Base-by-base conservation (phyloP, 2,797 vertebrate genomes). In the Eulemur coronatus region DNA sequence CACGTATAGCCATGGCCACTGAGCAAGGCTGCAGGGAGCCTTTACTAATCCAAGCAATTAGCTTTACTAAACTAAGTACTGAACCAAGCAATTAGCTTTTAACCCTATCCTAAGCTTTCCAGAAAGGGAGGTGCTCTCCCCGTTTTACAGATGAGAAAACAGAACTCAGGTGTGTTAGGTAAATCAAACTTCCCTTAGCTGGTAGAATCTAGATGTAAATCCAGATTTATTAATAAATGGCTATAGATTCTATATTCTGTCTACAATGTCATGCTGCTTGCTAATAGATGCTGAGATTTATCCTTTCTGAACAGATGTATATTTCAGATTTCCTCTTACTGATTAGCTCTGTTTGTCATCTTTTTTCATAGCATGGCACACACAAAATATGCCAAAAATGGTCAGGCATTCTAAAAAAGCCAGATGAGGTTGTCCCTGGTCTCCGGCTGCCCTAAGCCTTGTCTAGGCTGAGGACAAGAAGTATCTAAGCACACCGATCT, bases 221-320 rank as follows among this genome's bases (percentile, higher is more conserved):
- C 9, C 55, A 85, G 24, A 43, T 20, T 33, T 59, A 57, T 57
- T 57, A 57, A 57, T 57, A 35, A 81, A 46, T 38, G 55, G 11
- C 28, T 78, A 15, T 22, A 43, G 4, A 41, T 38, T 30, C 38
- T 82, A 12, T 30, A 18, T 46, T 72, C 5, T 67, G 80, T 72
- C 13, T 15, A 65, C 1, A 4, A 1, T 9, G 17, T 4, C 5
- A 17, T 17, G 28, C 17, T 67, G 22, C 24, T 28, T 76, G 2
- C 52, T 50, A 10, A 52, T 24, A 80, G 57, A 84, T 35, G 13
- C 43, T 55, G 22, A 94, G 38, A 46, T 33, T 65, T 15, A 15
- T 65, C 10, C 43, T 30, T 78, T 63, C 48, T 24, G 28, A 22
- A 59, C 59, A 3, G 9, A 43, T 70, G 3, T 30, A 28, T 6